Base-by-base conservation (phyloP, 2,888 invertebrate species). In the Callimorpha dominula region DNA sequence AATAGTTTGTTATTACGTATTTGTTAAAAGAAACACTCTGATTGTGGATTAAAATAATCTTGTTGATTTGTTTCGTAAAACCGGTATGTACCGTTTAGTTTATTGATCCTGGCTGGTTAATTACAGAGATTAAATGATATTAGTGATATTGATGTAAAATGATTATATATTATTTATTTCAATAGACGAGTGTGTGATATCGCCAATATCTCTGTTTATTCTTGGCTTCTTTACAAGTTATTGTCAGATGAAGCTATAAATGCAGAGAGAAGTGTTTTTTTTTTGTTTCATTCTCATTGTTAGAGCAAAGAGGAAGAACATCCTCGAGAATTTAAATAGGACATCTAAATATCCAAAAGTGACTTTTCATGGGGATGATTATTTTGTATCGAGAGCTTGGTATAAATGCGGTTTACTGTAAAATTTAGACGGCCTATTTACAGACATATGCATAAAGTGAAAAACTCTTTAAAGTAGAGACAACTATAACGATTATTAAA, bases 71-170 rank as follows among this genome's bases (percentile, higher is more conserved):
- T 65, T 75, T 42, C 71, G 49, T 42, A 68, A 73, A 80, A 84
- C 84, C 82, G 82, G 83, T 70, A 68, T 71, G 6, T 68, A 78
- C 79, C 72, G 79, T 78, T 82, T 69, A 65, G 71, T 82, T 82
- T 81, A 77, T 81, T 76, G 77, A 81, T 75, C 78, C 78, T 75
- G 68, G 66, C 64, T 57, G n/a, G 71, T 31, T 79, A 81, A 81
- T 81, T 78, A 78, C 70, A 66, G 73, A 70, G 71, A 67, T 75
- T 69, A 70, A 65, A 76, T 80, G 77, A 79, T 75, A 54, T 31
- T 31, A 63, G 54, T 68, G 75, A 65, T 72, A 68, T 65, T 73
- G 54, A 63, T 63, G 31, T 42, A 40, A 62, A 64, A 49, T 52
- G 42, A 64, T 64, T 57, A 68, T 14, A 57, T 20, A 68, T 57